phyloP scores from a whole-genome alignment of 2,888 invertebrate species.

The Torymus auratus region DNA sequence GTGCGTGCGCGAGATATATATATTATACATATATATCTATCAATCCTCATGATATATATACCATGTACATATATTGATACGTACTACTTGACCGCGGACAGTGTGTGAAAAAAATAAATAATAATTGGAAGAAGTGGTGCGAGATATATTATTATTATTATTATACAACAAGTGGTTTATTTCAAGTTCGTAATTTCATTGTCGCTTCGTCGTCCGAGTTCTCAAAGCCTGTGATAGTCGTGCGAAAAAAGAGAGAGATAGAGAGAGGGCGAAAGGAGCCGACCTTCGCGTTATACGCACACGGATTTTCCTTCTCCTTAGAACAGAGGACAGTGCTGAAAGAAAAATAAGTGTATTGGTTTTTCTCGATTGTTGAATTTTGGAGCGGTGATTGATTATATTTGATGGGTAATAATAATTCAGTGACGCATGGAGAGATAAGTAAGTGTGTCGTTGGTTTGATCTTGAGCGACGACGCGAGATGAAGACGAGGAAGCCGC shows the following conservation, averaged over 20 bases:
- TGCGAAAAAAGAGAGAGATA: slow-evolving; percentile 47
- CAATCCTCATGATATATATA: slow-evolving; percentile 1
- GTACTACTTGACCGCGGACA: slow-evolving; percentile 30
- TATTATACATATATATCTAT: too few relatives aligned
- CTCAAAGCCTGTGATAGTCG: slow-evolving; percentile 57
- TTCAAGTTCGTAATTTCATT: slow-evolving; percentile 15
- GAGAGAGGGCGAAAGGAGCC: too few relatives aligned
- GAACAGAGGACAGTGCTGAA: too few relatives aligned
- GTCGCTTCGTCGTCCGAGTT: too few relatives aligned
- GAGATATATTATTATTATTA: neutral
- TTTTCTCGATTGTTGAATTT: too few relatives aligned
- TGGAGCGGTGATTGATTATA: too few relatives aligned
- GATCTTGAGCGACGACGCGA: neutral
- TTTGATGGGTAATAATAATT: too few relatives aligned
- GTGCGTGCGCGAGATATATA: too few relatives aligned
- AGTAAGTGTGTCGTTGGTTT: neutral
- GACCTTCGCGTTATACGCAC: slow-evolving; percentile 13
- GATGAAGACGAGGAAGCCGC: slow-evolving; percentile 7
- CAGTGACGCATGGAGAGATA: neutral
- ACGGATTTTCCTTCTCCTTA: neutral
- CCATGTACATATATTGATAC: slow-evolving; percentile 38
- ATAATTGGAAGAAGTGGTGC: slow-evolving; percentile 8
- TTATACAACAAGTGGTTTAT: neutral
- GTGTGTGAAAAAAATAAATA: neutral
- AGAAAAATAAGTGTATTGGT: too few relatives aligned